phyloP scores from a whole-genome alignment of 2,888 invertebrate species.

The Zhengitettix transpicula region DNA sequence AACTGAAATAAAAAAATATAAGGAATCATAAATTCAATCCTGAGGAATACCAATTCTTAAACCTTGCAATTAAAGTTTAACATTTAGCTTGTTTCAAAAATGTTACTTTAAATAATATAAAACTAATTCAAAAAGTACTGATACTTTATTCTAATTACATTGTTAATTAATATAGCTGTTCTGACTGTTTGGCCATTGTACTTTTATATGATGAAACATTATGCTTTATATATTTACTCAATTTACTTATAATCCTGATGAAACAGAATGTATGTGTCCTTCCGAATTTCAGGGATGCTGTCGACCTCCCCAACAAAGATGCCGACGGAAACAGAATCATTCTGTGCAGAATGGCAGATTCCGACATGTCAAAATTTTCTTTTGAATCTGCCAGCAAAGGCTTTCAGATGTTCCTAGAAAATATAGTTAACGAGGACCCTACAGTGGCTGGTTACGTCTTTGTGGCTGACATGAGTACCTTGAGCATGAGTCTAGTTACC shows the following conservation, averaged over 20 bases:
- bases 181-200: no score
- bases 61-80: no score
- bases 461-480: background rate
- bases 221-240: no score
- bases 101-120: no score
- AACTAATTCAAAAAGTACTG: no score
- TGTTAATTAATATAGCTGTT: no score
- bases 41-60: no score
- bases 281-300: background rate
- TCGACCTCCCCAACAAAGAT: background rate
- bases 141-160: no score
- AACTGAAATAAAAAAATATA: no score
- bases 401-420: background rate
- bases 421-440: background rate
- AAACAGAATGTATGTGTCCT: background rate
- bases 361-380: background rate
- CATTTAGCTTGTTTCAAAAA: no score
- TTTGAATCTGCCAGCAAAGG: background rate
- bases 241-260: background rate
- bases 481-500: background rate
- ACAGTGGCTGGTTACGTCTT: background rate
- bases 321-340: background rate
- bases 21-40: no score
- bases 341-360: background rate
- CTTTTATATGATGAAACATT: no score